Percentiles rank a stretch among this genome's conserved stretches.
Conservation (phyloP, 2,888 invertebrate species). For the Yponomeuta plumbellus region DNA sequence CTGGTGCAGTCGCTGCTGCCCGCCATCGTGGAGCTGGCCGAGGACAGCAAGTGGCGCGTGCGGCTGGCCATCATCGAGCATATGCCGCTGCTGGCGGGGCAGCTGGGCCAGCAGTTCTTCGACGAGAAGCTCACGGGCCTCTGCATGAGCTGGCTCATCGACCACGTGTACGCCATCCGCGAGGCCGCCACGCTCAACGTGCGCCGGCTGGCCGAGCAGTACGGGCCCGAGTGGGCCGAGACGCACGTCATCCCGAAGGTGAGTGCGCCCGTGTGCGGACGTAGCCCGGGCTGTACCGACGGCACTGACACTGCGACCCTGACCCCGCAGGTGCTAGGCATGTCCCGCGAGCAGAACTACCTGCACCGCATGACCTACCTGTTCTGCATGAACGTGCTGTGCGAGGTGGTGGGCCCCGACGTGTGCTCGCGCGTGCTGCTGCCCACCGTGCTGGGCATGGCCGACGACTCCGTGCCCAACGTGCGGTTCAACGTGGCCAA, state of each 20-base stretch:
- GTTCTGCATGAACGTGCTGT: slow-evolving; percentile 94
- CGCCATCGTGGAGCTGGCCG: slow-evolving; percentile 98
- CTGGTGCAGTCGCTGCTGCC: slow-evolving; percentile 94
- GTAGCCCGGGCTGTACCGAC: too few species aligned
- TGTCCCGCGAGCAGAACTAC: slow-evolving; percentile 98
- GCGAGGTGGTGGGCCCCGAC: slow-evolving; percentile 89
- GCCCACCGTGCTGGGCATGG: slow-evolving; percentile 95
- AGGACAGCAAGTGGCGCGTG: slow-evolving; percentile 99
- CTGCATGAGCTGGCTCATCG: slow-evolving; percentile 99
- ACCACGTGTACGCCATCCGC: slow-evolving; percentile 98
- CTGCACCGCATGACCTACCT: slow-evolving; percentile 98
- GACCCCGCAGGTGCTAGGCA: slow-evolving; percentile 80
- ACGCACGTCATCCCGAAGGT: slow-evolving; percentile 97
- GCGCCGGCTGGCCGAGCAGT: slow-evolving; percentile 97
- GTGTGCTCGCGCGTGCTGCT: slow-evolving; percentile 94
- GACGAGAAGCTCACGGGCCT: slow-evolving; percentile 97
- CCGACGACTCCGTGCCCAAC: slow-evolving; percentile 97
- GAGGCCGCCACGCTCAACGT: slow-evolving; percentile 98
- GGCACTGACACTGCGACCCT: not conserved
- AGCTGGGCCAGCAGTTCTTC: slow-evolving; percentile 97
- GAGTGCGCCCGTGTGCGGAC: too few species aligned
- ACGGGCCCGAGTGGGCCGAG: slow-evolving; percentile 98
- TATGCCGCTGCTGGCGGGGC: slow-evolving; percentile 98
- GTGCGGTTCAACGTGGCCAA: slow-evolving; percentile 99
- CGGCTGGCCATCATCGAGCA: slow-evolving; percentile 96